These are phyloP conservation scores for Setophaga kirtlandii DNA, from an alignment of 2,113 vertebrate species.

Conservation along the genomic window DNA sequence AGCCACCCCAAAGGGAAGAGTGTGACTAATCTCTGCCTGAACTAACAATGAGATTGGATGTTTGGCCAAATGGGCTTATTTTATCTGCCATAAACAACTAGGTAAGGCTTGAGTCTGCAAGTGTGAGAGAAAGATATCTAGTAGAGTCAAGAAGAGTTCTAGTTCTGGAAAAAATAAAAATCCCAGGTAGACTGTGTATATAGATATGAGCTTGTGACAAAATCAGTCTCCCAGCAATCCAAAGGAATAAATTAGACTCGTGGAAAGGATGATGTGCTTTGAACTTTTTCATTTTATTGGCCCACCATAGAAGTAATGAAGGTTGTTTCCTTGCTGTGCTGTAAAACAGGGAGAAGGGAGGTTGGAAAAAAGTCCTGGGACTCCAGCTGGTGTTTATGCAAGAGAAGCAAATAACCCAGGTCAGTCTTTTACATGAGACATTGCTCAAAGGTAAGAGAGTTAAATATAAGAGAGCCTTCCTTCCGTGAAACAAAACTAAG, in stretches of 20 bases:
- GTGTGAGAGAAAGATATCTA: neutral
- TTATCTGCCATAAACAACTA: neutral
- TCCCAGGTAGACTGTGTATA: neutral
- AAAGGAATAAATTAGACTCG: neutral
- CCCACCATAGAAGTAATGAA: neutral
- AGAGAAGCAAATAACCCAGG: neutral
- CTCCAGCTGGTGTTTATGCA: neutral
- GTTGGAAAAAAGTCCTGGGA: neutral
- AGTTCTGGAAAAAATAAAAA: neutral
- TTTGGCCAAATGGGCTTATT: neutral
- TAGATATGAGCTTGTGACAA: fast-evolving
- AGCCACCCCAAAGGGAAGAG: neutral
- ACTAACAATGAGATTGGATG: neutral
- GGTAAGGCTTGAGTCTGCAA: neutral
- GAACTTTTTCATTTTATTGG: neutral
- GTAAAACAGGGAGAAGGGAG: neutral
- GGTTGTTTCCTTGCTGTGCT: neutral
- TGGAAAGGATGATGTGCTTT: neutral
- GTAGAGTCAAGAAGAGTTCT: neutral
- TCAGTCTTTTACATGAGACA: neutral
- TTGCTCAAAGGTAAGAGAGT: neutral
- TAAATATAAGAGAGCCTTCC: neutral
- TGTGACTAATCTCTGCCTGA: neutral
- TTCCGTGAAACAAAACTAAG: neutral
- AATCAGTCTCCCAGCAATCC: neutral